These are phyloP conservation scores for Triplophysa yarkandensis DNA, from an alignment of 2,797 vertebrate genomes.

Conservation along the genomic window DNA sequence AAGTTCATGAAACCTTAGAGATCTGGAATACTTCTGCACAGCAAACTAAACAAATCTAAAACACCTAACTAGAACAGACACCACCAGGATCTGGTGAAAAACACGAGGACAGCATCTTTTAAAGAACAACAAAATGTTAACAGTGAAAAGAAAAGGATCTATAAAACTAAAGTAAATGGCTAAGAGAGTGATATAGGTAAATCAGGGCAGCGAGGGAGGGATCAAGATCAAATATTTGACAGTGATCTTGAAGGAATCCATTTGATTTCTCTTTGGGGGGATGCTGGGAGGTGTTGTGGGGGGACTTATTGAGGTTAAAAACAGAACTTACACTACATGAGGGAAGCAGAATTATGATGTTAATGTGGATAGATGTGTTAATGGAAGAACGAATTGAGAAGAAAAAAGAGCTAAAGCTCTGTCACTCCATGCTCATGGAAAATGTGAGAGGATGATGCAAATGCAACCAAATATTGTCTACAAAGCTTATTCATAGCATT, in stretches of 20 bases:
- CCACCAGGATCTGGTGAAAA: neutral
- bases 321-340: slow-evolving; percentile 15
- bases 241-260: slow-evolving; percentile 40
- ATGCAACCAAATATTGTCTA: neutral
- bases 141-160: neutral
- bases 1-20: slow-evolving; percentile 1
- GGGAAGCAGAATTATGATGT: slow-evolving; percentile 11
- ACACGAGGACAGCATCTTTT: slow-evolving; percentile 13
- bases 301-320: slow-evolving; percentile 43
- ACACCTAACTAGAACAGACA: slow-evolving; percentile 13
- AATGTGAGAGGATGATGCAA: slow-evolving; percentile 12
- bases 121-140: slow-evolving; percentile 29
- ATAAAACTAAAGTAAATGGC: slow-evolving; percentile 1
- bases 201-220: slow-evolving; percentile 50
- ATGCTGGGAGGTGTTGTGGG: neutral
- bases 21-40: neutral
- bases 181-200: slow-evolving; percentile 13
- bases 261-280: slow-evolving; percentile 20
- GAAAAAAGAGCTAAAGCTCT: slow-evolving; percentile 4
- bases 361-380: slow-evolving; percentile 13
- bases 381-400: neutral
- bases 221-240: slow-evolving; percentile 45
- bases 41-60: too few species aligned
- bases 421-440: slow-evolving; percentile 32
- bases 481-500: neutral